Percentiles rank a stretch among this genome's conserved stretches.
Conservation (phyloP, 2,888 invertebrate genomes). For the Rhopalosiphum nymphaeae region DNA sequence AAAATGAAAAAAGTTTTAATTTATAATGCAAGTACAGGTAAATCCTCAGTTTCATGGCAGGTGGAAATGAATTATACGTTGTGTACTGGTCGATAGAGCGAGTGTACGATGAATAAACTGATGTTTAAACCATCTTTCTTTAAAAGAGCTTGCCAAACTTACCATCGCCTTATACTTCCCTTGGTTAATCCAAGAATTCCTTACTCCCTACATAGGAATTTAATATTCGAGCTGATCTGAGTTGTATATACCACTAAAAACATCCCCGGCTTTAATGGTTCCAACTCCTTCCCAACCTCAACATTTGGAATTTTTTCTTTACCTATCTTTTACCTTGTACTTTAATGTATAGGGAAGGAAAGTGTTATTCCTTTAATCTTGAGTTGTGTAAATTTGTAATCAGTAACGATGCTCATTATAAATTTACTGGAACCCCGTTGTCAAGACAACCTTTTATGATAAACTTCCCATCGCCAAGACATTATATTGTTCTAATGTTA, state of each 20-base stretch:
- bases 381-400: slow-evolving; percentile 40
- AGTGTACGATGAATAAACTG: not conserved
- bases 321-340: slow-evolving; percentile 9
- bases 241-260: slow-evolving; percentile 35
- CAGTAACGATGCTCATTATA: slow-evolving; percentile 19
- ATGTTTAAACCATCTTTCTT: slow-evolving; percentile 37
- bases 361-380: slow-evolving; percentile 18
- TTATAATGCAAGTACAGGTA: slow-evolving; percentile 1
- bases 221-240: slow-evolving; percentile 44
- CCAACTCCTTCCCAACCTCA: slow-evolving; percentile 7
- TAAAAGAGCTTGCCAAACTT: slow-evolving; percentile 33
- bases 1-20: slow-evolving; percentile 20
- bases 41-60: not conserved
- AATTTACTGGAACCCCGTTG: not conserved
- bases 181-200: slow-evolving; percentile 43
- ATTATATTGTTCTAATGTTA: slow-evolving; percentile 20
- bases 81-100: not conserved
- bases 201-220: slow-evolving; percentile 38
- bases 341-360: not conserved
- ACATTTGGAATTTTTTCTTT: slow-evolving; percentile 38
- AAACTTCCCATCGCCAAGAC: not conserved
- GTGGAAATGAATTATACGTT: not conserved
- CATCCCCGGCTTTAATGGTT: not conserved
- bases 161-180: slow-evolving; percentile 23
- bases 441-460: slow-evolving; percentile 37